A percentile compares a stretch with the other conserved stretches of the same genome.
phyloP scores from a whole-genome alignment of 2,888 invertebrate species.

The Sphecodes monilicornis region DNA sequence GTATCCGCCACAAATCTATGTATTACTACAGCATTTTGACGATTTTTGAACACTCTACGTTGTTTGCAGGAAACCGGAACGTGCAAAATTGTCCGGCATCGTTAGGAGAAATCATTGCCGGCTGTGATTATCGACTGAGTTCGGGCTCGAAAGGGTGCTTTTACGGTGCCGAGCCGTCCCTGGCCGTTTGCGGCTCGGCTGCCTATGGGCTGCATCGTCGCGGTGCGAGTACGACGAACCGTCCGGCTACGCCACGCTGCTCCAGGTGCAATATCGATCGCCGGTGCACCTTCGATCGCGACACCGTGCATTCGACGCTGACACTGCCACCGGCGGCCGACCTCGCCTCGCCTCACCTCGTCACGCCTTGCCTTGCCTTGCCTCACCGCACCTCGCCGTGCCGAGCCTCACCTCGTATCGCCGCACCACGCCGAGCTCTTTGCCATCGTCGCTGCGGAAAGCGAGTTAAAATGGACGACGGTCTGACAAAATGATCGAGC shows the following conservation, averaged over 20 bases:
- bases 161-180: conserved; percentile 33
- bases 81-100: not conserved
- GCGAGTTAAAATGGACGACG: conserved; percentile 5
- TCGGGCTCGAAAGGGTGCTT: conserved; percentile 46
- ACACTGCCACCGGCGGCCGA: not conserved
- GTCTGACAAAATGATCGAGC: conserved; percentile 21
- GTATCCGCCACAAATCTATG: too few species aligned
- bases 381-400: not conserved
- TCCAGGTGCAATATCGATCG: conserved; percentile 67
- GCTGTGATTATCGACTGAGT: conserved; percentile 6
- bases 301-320: conserved; percentile 20
- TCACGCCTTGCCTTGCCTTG: not conserved
- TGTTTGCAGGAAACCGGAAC: not conserved
- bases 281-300: conserved; percentile 57
- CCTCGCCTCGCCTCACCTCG: conserved; percentile 6
- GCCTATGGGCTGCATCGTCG: conserved; percentile 56
- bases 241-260: conserved; percentile 24
- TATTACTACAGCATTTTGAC: too few species aligned
- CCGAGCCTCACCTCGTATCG: not conserved
- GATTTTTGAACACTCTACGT: not conserved
- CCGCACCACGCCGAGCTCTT: not conserved
- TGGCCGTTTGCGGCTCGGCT: conserved; percentile 49
- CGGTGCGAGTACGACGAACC: conserved; percentile 43
- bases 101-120: not conserved
- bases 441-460: conserved; percentile 3